Evolutionary conservation across 2,797 vertebrate species (phyloP), one percentile per base, ranked within the genome.

Genomic region (Trematomus bernacchii): DNA sequence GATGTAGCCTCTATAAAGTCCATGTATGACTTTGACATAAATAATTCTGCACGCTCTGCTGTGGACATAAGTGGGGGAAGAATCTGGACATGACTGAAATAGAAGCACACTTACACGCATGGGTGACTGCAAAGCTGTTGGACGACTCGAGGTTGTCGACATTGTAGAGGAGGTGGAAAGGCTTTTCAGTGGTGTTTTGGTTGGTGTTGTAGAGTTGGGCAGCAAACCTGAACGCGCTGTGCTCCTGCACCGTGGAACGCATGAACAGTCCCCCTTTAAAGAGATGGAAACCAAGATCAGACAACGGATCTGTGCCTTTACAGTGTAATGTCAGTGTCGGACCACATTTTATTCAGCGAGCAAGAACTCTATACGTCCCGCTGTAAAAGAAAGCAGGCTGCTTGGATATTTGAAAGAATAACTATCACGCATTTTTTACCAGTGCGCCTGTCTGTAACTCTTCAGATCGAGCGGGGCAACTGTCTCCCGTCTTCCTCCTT

Each of bases 121-220:
- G 99, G 90, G 98, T 99, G 92, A 99, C 98, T 14, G 98, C 98
- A 91, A 99, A 99, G 94, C 98, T 99, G 97, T 99, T 99, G 91
- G 98, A 99, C 70, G 98, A 99, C 93, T 99, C 98, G 91, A 99
- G 96, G 94, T 99, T 98, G 94, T 99, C 98, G 86, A 99, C 98
- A 6, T 99, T 98, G 92, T 99, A 99, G 94, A 98, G 98, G 94
- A 99, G 95, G 94, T 99, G 97, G 94, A 99, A 99, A 89, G 98
- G 98, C 91, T 99, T 98, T 88, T 99, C 98, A 54, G 98, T 99
- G 91, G 96, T 97, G 91, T 99, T 99, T 94, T 99, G 98, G 95
- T 99, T 99, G 89, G 98, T 99, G 96, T 99, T 99, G 96, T 99
- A 99, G 94, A 99, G 97, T 94, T 99, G 98, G 87, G 99, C 98